Base-by-base conservation (phyloP, 1,140 invertebrate genomes). In the Hypothenemus hampei region DNA sequence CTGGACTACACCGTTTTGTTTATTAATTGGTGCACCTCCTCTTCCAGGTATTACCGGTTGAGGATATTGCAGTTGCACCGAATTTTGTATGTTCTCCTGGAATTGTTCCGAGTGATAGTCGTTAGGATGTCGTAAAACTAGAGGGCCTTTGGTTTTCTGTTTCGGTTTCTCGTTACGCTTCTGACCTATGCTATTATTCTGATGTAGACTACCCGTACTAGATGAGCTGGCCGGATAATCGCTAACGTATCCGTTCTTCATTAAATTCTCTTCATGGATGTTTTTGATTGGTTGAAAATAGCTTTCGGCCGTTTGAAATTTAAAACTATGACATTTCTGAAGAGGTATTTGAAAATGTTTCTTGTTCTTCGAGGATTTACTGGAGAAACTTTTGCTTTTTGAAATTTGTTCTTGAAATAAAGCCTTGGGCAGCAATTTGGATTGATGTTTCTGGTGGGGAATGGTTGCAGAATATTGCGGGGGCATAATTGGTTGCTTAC, bases 261-360 rank as follows among this genome's bases (percentile, higher is more conserved):
- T 75, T 69, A 70, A 70, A 65, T 66, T 76, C 72, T 72, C 78
- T 71, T 61, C 74, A 73, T 66, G 77, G 4, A 77, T 76, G 44
- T 77, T 77, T 51, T 77, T 72, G 64, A 78, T 78, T 20, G 77
- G 81, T 71, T 83, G 81, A 53, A 83, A 84, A 63, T 83, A 81
- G 39, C 66, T 69, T 48, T 78, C 72, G 64, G 77, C 77, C 31
- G 77, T 81, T 74, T 83, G 81, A 55, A 82, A 84, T 60, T 83
- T 81, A 63, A 82, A 83, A 64, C 80, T 83, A 68, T 83, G 80
- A 69, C 81, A 79, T 68, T 84, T 84, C 65, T 82, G 81, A 19
- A 84, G 61, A 0, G 81, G 81, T 59, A 81, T 74, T 66, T 80
- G 77, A 50, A 79, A 78, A 53, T 79, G 77, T 64, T 78, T 77